Conservation (phyloP, 1,140 invertebrate genomes). For the Drosophila kurseongensis region DNA sequence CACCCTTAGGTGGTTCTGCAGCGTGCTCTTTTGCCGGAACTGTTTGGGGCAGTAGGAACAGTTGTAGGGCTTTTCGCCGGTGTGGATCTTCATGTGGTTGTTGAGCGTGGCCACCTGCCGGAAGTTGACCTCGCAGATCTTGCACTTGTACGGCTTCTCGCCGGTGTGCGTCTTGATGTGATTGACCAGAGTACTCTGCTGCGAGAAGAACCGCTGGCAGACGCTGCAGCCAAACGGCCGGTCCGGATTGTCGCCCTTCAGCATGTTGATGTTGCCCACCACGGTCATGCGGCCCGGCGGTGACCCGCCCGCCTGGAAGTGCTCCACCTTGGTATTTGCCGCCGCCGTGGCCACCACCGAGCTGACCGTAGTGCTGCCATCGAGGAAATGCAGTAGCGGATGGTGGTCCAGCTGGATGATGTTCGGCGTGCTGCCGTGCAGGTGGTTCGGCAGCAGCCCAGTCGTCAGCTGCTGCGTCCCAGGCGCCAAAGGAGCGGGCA, state of each 20-base stretch:
- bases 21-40: slow-evolving; percentile 82
- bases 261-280: slow-evolving; percentile 73
- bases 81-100: slow-evolving; percentile 84
- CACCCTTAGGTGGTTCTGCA: slow-evolving; percentile 82
- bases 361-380: slow-evolving; percentile 80
- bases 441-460: slow-evolving; percentile 67
- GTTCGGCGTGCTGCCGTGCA: slow-evolving; percentile 69
- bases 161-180: slow-evolving; percentile 84
- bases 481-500: slow-evolving; percentile 66
- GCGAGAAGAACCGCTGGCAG: slow-evolving; percentile 81
- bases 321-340: slow-evolving; percentile 58
- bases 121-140: slow-evolving; percentile 81
- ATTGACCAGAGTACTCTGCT: slow-evolving; percentile 83
- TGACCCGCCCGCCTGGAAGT: slow-evolving; percentile 50
- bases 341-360: slow-evolving; percentile 67
- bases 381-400: slow-evolving; percentile 80
- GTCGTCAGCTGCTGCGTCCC: slow-evolving; percentile 70
- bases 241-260: slow-evolving; percentile 79
- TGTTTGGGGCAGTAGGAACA: slow-evolving; percentile 84
- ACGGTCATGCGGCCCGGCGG: slow-evolving; percentile 55
- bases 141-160: slow-evolving; percentile 84
- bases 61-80: slow-evolving; percentile 84
- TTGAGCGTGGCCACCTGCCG: slow-evolving; percentile 83
- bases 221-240: slow-evolving; percentile 84
- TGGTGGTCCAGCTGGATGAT: slow-evolving; percentile 78